These are phyloP conservation scores for Aurelia sp. DNA, from an alignment of 30 jellyfish, hydroid and myxozoan species.

Conservation along the genomic window DNA sequence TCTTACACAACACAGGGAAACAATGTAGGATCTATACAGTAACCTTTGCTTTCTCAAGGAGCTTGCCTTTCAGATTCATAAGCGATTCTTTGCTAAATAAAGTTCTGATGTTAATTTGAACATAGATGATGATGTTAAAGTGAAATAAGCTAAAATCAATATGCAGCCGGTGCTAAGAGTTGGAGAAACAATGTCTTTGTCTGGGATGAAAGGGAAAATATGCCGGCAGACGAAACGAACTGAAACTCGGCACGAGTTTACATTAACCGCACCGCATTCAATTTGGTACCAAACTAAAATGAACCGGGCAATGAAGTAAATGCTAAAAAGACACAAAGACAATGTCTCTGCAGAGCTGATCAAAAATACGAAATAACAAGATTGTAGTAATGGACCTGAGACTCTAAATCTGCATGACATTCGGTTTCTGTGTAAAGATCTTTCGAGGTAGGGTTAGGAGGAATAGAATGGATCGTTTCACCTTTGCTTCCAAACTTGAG, in stretches of 20 bases:
- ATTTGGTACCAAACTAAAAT: too few relatives aligned
- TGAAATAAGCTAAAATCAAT: neutral
- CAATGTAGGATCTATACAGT: constrained; percentile 28
- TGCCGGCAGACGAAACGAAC: neutral
- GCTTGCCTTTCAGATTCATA: constrained; percentile 10
- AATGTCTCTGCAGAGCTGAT: too few relatives aligned
- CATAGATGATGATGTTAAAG: neutral
- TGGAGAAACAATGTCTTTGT: neutral
- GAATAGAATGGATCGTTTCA: too few relatives aligned
- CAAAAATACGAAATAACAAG: too few relatives aligned
- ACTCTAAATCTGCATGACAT: too few relatives aligned
- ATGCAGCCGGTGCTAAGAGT: neutral
- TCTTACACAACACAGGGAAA: constrained; percentile 40
- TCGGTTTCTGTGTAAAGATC: too few relatives aligned
- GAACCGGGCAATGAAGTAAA: too few relatives aligned
- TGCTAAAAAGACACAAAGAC: too few relatives aligned
- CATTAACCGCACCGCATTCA: neutral
- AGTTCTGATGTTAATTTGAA: neutral
- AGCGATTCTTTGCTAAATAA: neutral
- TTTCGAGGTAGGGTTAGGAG: too few relatives aligned
- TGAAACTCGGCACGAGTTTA: too few relatives aligned
- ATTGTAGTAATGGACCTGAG: too few relatives aligned
- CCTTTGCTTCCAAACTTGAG: too few relatives aligned
- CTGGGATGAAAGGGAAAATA: neutral
- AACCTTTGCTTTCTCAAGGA: constrained; percentile 34